A percentile compares a stretch with the other conserved stretches of the same genome.
phyloP scores from a whole-genome alignment of 1,140 invertebrate genomes.

The Ceratoteleas bidentatus region DNA sequence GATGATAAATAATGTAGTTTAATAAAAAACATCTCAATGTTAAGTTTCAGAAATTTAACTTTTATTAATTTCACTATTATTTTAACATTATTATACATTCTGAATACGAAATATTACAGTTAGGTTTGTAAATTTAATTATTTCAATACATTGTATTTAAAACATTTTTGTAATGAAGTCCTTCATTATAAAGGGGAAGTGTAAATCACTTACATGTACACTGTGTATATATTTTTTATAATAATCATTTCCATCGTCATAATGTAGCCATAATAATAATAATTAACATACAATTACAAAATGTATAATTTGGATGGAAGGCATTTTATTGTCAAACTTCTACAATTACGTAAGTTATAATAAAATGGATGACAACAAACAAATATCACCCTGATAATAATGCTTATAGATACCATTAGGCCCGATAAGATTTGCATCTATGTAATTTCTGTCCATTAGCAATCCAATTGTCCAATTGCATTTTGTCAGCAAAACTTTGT shows the following conservation, averaged over 20 bases:
- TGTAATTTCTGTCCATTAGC: too few relatives aligned
- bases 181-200: background rate
- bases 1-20: too few relatives aligned
- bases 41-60: too few relatives aligned
- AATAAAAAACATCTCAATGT: too few relatives aligned
- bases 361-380: slow-evolving; percentile 32
- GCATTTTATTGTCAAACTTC: slow-evolving; percentile 46
- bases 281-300: too few relatives aligned
- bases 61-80: too few relatives aligned
- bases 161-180: background rate
- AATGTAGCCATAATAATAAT: too few relatives aligned
- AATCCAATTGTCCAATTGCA: too few relatives aligned
- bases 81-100: background rate
- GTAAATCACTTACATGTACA: too few relatives aligned
- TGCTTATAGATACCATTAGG: too few relatives aligned
- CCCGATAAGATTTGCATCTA: too few relatives aligned
- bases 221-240: background rate
- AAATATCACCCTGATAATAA: slow-evolving; percentile 25
- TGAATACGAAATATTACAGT: background rate
- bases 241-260: background rate
- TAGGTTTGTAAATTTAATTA: background rate
- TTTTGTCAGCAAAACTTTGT: too few relatives aligned
- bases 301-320: slow-evolving; percentile 7
- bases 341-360: slow-evolving; percentile 19
- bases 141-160: background rate